Conservation (phyloP, 2,888 invertebrate genomes). For the Ctenicera cuprea region DNA sequence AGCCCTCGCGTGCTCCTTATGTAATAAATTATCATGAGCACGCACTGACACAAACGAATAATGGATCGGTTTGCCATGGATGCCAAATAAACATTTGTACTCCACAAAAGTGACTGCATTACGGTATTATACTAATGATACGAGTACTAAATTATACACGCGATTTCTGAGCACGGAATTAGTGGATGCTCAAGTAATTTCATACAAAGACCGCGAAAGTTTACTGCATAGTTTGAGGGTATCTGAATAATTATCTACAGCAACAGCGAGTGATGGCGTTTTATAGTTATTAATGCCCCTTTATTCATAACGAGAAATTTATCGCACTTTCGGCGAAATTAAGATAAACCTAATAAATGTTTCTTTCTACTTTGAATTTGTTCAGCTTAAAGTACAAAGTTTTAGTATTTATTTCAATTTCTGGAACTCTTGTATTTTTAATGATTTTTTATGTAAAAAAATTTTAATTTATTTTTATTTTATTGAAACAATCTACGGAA, state of each 20-base stretch:
- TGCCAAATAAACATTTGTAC: constrained; percentile 66
- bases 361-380: too few species aligned
- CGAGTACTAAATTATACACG: constrained; percentile 41
- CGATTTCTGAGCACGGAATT: constrained; percentile 37
- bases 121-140: constrained; percentile 42
- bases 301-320: too few species aligned
- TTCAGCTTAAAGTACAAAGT: too few species aligned
- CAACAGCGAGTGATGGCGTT: too few species aligned
- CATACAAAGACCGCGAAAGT: neutral
- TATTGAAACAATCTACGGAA: too few species aligned
- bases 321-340: too few species aligned
- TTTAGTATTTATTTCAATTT: too few species aligned
- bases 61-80: constrained; percentile 65
- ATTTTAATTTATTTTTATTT: too few species aligned
- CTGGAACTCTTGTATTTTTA: too few species aligned
- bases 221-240: neutral
- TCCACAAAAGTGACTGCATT: constrained; percentile 45
- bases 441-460: too few species aligned
- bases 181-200: constrained; percentile 20
- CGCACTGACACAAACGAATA: constrained; percentile 64
- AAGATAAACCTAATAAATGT: too few species aligned
- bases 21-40: constrained; percentile 64
- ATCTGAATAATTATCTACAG: neutral
- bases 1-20: constrained; percentile 62
- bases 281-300: too few species aligned